These are phyloP conservation scores for Sitobion miscanthi DNA, from an alignment of 1,140 invertebrate genomes.

Conservation along the genomic window DNA sequence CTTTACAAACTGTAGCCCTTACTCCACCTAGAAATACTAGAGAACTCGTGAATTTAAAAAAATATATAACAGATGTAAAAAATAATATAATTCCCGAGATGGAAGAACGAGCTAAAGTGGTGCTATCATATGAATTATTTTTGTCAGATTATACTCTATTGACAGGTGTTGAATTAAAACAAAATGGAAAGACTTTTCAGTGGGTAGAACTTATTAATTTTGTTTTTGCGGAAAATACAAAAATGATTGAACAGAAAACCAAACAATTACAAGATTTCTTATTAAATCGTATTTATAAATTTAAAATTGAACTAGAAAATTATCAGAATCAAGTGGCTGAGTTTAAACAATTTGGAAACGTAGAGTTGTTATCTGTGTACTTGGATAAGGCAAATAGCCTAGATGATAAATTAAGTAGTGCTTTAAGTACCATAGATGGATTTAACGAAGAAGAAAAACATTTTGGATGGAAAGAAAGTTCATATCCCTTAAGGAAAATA, in stretches of 20 bases:
- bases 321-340: constrained; percentile 85
- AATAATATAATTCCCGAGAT: constrained; percentile 74
- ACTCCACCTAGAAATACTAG: constrained; percentile 82
- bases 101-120: constrained; percentile 75
- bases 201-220: constrained; percentile 80
- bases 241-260: constrained; percentile 81
- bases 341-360: constrained; percentile 86
- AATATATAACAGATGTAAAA: constrained; percentile 79
- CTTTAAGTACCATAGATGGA: constrained; percentile 81
- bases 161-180: constrained; percentile 82
- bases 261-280: constrained; percentile 85
- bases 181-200: constrained; percentile 84
- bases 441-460: constrained; percentile 92
- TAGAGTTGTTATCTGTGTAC: constrained; percentile 85
- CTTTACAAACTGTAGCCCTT: constrained; percentile 79
- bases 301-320: constrained; percentile 80
- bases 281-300: constrained; percentile 70
- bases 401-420: constrained; percentile 73
- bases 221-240: constrained; percentile 81
- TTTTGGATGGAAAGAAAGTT: constrained; percentile 87
- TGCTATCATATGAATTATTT: constrained; percentile 71
- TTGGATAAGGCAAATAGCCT: constrained; percentile 79
- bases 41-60: constrained; percentile 81
- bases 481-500: constrained; percentile 73
- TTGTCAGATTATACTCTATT: constrained; percentile 80